phyloP scores from a whole-genome alignment of 2,888 invertebrate species.

The Andrena hattorfiana region DNA sequence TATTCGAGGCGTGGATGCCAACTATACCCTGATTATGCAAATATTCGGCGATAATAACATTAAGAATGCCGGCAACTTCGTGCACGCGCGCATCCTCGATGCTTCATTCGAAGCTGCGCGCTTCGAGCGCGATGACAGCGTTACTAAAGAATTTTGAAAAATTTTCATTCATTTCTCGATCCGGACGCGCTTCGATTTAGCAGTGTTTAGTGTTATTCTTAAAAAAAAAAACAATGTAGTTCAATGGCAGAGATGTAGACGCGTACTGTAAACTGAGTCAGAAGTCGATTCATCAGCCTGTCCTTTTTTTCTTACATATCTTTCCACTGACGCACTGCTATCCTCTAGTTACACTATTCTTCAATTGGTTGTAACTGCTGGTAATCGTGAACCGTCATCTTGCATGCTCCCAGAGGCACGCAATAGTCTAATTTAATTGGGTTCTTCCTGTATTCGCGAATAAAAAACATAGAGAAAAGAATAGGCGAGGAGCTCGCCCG shows the following conservation, averaged over 20 bases:
- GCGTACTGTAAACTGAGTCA: neutral
- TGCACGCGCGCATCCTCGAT: constrained; percentile 23
- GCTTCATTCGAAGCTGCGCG: neutral
- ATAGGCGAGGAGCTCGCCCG: no score
- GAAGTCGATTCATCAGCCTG: constrained; percentile 15
- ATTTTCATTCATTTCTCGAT: no score
- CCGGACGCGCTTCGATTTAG: no score
- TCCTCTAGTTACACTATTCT: constrained; percentile 3
- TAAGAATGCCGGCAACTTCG: constrained; percentile 42
- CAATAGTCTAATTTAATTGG: neutral
- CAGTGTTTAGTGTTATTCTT: no score
- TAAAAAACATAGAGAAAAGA: no score
- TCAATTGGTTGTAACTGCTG: constrained; percentile 16
- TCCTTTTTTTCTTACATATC: constrained; percentile 23
- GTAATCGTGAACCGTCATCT: neutral
- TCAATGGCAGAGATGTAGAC: neutral
- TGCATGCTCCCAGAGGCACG: constrained; percentile 8
- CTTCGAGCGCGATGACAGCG: neutral
- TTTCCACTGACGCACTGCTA: constrained; percentile 27
- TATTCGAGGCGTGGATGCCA: constrained; percentile 60
- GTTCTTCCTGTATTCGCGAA: neutral
- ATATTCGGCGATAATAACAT: constrained; percentile 56
- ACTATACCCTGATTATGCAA: constrained; percentile 63
- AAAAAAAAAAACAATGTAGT: neutral
- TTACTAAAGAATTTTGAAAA: neutral